Conservation (phyloP, 2,888 invertebrate genomes). For the Tachina lurida region DNA sequence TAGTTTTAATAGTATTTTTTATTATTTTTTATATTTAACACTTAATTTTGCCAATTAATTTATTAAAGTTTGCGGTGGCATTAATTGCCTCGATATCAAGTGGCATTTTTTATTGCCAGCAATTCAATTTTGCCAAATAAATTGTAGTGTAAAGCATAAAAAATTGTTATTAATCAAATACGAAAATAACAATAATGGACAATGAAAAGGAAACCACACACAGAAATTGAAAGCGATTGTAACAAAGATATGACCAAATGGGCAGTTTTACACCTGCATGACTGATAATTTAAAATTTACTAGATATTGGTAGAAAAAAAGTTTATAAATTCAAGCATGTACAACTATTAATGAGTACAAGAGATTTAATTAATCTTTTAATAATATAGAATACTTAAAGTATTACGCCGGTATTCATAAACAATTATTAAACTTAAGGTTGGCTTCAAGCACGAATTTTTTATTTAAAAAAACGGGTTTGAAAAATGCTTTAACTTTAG, state of each 20-base stretch:
- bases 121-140: conserved; percentile 21
- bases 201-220: conserved; percentile 11
- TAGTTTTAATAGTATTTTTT: conserved; percentile 18
- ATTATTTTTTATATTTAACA: conserved; percentile 21
- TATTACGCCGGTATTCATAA: too few relatives aligned
- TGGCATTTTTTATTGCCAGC: conserved; percentile 30
- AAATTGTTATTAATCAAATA: conserved; percentile 31
- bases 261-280: background rate
- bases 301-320: background rate
- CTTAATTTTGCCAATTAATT: conserved; percentile 55
- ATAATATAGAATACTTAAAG: too few relatives aligned
- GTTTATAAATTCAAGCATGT: background rate
- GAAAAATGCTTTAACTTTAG: too few relatives aligned
- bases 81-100: conserved; percentile 39
- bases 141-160: background rate
- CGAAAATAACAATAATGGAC: conserved; percentile 7
- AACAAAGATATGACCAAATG: background rate
- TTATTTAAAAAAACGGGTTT: too few relatives aligned
- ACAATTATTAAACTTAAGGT: too few relatives aligned
- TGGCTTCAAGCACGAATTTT: too few relatives aligned
- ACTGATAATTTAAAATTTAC: background rate
- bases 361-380: too few relatives aligned
- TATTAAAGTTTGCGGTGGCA: background rate
- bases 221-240: background rate
- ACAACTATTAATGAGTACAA: too few relatives aligned